phyloP scores from a whole-genome alignment of 2,113 vertebrate species.

The Oncorhynchus masou region DNA sequence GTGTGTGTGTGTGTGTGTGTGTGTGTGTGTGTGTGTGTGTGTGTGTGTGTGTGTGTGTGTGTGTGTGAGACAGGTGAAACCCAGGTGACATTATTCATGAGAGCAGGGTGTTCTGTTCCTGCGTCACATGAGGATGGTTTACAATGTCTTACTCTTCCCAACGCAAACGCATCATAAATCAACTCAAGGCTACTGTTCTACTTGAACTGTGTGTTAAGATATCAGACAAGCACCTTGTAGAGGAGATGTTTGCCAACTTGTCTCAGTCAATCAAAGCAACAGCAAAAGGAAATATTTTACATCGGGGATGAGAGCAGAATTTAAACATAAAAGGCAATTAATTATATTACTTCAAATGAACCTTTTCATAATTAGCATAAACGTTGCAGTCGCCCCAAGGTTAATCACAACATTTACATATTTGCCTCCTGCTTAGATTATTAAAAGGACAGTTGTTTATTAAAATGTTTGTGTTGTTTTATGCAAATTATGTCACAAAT shows the following conservation, averaged over 20 bases:
- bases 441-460: neutral
- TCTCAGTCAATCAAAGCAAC: neutral
- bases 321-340: neutral
- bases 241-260: neutral
- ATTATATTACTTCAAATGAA: neutral
- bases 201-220: no score
- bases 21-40: no score
- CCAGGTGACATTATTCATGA: no score
- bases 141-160: no score
- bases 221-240: neutral
- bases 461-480: neutral
- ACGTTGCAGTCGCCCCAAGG: neutral
- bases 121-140: no score
- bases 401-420: neutral
- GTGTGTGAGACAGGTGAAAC: no score
- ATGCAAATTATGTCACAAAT: neutral
- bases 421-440: neutral
- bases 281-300: neutral
- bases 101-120: no score
- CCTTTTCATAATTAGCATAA: conserved; percentile 1
- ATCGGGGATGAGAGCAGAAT: neutral
- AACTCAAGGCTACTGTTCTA: no score
- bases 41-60: no score
- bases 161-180: no score
- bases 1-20: no score